These are phyloP conservation scores for Fregata magnificens DNA, from an alignment of 2,113 vertebrate species.

Conservation along the genomic window DNA sequence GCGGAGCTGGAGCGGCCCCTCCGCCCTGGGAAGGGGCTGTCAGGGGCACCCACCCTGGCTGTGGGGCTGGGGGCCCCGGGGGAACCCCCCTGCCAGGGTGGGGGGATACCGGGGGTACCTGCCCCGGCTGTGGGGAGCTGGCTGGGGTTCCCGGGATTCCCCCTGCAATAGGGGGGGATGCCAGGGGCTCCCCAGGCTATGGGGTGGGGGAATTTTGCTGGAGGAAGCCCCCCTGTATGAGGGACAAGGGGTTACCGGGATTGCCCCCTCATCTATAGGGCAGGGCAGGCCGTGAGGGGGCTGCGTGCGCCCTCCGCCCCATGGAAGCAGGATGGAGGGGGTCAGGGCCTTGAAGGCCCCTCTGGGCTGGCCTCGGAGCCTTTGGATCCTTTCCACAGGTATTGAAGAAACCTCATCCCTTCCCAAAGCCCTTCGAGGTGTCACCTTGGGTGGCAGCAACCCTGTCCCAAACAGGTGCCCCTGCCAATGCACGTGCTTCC, in stretches of 20 bases:
- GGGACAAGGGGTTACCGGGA: background rate
- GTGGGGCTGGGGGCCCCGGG: background rate
- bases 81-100: fast-evolving
- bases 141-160: background rate
- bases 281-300: background rate
- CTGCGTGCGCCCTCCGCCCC: background rate
- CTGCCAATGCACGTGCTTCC: fast-evolving
- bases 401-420: background rate
- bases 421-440: background rate
- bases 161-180: background rate
- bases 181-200: fast-evolving
- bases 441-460: background rate
- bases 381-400: background rate
- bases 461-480: background rate
- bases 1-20: background rate
- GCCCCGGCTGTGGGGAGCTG: background rate
- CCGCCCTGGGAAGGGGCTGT: background rate
- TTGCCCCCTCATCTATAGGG: background rate
- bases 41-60: background rate
- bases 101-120: no score
- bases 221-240: fast-evolving
- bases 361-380: fast-evolving
- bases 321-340: background rate
- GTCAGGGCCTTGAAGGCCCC: background rate
- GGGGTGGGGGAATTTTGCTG: background rate